Evolutionary conservation across 1,140 invertebrate genomes (phyloP), one percentile per base, ranked within the genome.

Genomic region (Centruroides vittatus): DNA sequence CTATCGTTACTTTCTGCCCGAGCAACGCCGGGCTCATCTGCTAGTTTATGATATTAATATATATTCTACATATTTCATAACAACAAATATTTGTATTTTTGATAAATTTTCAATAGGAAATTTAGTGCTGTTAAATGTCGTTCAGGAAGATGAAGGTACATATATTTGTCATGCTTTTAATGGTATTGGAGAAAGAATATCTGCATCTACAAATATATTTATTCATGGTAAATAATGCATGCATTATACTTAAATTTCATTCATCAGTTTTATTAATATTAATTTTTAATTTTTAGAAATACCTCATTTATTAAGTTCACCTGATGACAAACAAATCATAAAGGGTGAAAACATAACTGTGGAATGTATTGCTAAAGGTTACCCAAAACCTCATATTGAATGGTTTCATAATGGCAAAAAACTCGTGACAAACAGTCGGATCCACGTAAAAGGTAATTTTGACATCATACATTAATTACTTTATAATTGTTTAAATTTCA

Each of bases 361-460:
- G 1, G 77, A 78, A 3, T 90, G 87, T 69, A 72, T 69, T 1
- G 82, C 83, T 0, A 75, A 74, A 3, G 89, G 88, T 0, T 75
- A 81, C 53, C 87, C 89, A 0, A 72, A 79, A 52, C 89, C 89
- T 0, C 74, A 73, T 1, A 75, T 92, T 7, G 80, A 83, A 57
- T 95, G 91, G 91, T 73, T 92, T 36, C 80, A 92, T 9, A 93
- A 94, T 70, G 88, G 89, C 0, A 57, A 52, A 55, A 54, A 55
- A 56, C 35, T 65, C 2, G 5, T 35, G 8, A 8, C n/a, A 56
- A 12, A 35, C 13, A 12, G 13, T 51, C 41, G 49, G 11, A 6
- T 34, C 8, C 51, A 53, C 3, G 8, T 53, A 53, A 36, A 53
- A 36, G 51, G 51, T 53, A 8, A 53, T 34, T 36, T 51, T 5